Evolutionary conservation across 2,113 vertebrate species (phyloP).

Genomic region (Clinocottus analis): DNA sequence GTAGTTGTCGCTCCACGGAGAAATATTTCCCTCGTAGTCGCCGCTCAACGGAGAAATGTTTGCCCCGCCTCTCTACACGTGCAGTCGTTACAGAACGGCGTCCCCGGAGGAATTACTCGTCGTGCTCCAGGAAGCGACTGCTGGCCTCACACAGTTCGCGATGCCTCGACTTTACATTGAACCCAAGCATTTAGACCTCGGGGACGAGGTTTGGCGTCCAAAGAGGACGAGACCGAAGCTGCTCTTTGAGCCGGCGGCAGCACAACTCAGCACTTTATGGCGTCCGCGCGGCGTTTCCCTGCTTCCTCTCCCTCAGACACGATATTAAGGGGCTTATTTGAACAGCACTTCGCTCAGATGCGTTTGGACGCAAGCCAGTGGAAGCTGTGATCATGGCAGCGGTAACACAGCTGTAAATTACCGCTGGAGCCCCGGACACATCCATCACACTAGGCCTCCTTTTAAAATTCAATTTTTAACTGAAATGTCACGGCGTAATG

Average conservation of each 20-base stretch:
- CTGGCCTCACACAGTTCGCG: not conserved
- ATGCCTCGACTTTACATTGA: not conserved
- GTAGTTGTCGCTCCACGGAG: no score
- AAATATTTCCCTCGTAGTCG: not conserved
- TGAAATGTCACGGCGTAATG: not conserved
- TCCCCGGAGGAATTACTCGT: not conserved
- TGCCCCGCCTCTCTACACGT: not conserved
- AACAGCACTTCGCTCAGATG: slow-evolving; percentile 50
- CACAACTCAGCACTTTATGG: slow-evolving; percentile 30
- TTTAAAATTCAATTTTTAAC: slow-evolving; percentile 12
- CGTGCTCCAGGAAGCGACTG: not conserved
- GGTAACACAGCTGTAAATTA: slow-evolving; percentile 42
- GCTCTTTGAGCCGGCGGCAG: slow-evolving; percentile 21
- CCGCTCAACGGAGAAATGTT: no score
- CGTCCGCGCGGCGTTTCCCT: not conserved
- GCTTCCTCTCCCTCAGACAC: slow-evolving; percentile 35
- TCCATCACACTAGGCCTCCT: slow-evolving; percentile 20
- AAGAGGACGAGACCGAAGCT: not conserved
- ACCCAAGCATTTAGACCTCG: not conserved
- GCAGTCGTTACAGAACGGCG: not conserved
- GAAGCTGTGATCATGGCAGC: slow-evolving; percentile 35
- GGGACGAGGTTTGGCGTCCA: not conserved
- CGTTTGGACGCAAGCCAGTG: slow-evolving; percentile 53
- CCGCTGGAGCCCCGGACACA: slow-evolving; percentile 12
- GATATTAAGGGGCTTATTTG: slow-evolving; percentile 57